phyloP scores from a whole-genome alignment of 1,140 invertebrate species.

The Trichonephila clavipes region DNA sequence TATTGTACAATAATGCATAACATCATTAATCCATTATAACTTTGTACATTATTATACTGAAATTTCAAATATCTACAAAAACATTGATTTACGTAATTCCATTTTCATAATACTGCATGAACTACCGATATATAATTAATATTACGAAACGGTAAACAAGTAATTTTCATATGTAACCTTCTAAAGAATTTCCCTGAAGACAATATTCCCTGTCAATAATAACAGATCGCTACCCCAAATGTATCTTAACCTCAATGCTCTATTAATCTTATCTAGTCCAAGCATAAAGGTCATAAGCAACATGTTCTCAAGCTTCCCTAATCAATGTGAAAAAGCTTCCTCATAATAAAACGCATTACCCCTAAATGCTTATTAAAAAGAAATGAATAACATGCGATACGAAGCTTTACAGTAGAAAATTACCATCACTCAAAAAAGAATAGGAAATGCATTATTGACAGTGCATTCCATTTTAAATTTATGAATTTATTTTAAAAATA shows the following conservation, averaged over 20 bases:
- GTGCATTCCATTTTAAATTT: too few species aligned
- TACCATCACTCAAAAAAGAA: background rate
- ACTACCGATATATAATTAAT: too few species aligned
- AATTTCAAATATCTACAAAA: too few species aligned
- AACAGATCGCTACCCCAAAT: background rate
- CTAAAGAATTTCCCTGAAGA: background rate
- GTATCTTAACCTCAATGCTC: background rate
- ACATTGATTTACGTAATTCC: too few species aligned
- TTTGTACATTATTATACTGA: too few species aligned
- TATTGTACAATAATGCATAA: too few species aligned
- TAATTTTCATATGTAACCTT: background rate
- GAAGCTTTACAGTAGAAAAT: background rate
- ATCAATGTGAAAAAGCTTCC: background rate
- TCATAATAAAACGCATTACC: background rate
- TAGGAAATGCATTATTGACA: background rate
- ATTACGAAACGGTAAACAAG: background rate
- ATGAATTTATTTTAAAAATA: too few species aligned
- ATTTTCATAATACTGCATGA: too few species aligned
- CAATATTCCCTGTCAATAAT: background rate
- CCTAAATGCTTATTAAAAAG: background rate
- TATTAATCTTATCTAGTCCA: background rate
- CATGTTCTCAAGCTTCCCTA: background rate
- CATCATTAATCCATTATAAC: too few species aligned
- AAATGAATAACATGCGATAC: background rate
- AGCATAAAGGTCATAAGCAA: background rate